Conservation (phyloP, 1,140 invertebrate genomes). For the Trachymyrmex cornetzi region DNA sequence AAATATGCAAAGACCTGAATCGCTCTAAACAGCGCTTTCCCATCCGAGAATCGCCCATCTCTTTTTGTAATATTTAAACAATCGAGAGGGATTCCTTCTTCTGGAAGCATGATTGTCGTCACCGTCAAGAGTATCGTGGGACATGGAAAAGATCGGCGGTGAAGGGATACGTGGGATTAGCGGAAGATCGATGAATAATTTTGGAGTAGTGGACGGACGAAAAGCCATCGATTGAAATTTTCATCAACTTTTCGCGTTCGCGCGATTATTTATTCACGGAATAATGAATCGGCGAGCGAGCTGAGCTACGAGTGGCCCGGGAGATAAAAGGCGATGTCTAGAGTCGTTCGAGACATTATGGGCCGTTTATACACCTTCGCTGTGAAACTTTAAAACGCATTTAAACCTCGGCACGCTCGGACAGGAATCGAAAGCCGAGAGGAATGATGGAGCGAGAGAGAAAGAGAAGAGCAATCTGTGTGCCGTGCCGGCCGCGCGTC, state of each 20-base stretch:
- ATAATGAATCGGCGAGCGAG: constrained; percentile 69
- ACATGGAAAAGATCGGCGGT: background rate
- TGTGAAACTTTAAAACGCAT: constrained; percentile 61
- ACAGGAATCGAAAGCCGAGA: constrained; percentile 43
- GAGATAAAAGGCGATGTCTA: constrained; percentile 48
- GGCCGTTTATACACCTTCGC: constrained; percentile 43
- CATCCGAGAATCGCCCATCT: background rate
- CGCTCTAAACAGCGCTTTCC: background rate
- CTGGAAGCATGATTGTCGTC: constrained; percentile 27
- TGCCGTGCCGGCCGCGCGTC: background rate
- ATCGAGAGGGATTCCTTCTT: constrained; percentile 28
- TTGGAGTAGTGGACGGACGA: constrained; percentile 72
- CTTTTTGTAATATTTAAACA: constrained; percentile 40
- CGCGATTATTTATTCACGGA: constrained; percentile 82
- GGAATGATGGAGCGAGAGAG: background rate
- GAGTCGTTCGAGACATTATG: constrained; percentile 54
- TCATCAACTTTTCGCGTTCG: constrained; percentile 78
- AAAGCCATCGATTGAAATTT: constrained; percentile 84
- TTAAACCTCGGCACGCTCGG: constrained; percentile 58
- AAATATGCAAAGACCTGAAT: constrained; percentile 1
- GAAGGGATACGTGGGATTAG: background rate
- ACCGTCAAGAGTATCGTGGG: constrained; percentile 3
- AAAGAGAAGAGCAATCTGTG: background rate
- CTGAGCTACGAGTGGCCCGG: background rate
- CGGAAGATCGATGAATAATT: constrained; percentile 75